Percentiles rank a stretch among this genome's conserved stretches.
Conservation (phyloP, 1,140 invertebrate genomes). For the Drosophila bocqueti region DNA sequence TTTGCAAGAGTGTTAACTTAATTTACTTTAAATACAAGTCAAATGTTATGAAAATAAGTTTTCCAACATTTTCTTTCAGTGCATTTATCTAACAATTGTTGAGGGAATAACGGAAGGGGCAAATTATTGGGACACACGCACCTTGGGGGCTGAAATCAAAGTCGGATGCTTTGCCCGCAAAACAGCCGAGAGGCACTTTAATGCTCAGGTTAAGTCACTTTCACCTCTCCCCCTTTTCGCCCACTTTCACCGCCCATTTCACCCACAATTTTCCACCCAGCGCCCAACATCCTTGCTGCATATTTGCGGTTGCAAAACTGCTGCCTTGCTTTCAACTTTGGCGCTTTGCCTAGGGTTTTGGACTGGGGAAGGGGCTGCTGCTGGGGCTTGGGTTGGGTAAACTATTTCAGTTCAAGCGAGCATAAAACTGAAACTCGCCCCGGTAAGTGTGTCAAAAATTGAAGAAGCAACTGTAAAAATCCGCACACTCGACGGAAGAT, state of each 20-base stretch:
- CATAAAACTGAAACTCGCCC: slow-evolving; percentile 74
- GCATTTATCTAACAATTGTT: slow-evolving; percentile 13
- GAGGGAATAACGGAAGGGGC: slow-evolving; percentile 7
- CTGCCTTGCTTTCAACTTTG: slow-evolving; percentile 57
- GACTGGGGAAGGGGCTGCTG: not conserved
- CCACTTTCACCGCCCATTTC: slow-evolving; percentile 4
- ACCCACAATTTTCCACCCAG: slow-evolving; percentile 21
- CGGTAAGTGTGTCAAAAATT: slow-evolving; percentile 77
- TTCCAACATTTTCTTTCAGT: not conserved
- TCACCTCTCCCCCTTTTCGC: slow-evolving; percentile 1
- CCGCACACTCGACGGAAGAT: slow-evolving; percentile 34
- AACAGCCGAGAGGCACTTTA: slow-evolving; percentile 69
- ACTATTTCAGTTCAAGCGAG: slow-evolving; percentile 71
- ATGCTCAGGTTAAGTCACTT: slow-evolving; percentile 52
- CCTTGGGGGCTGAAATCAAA: slow-evolving; percentile 69
- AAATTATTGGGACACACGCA: slow-evolving; percentile 52
- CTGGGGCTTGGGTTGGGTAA: slow-evolving; percentile 27
- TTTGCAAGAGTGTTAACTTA: not conserved
- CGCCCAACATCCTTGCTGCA: slow-evolving; percentile 55
- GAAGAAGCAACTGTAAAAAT: slow-evolving; percentile 49
- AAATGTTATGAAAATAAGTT: too few species aligned
- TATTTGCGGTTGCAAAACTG: slow-evolving; percentile 74
- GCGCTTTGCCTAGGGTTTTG: slow-evolving; percentile 11
- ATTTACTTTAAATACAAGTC: not conserved
- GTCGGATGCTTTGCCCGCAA: slow-evolving; percentile 44